Conservation (phyloP, 1,140 invertebrate species). For the Bombus sylvicola region DNA sequence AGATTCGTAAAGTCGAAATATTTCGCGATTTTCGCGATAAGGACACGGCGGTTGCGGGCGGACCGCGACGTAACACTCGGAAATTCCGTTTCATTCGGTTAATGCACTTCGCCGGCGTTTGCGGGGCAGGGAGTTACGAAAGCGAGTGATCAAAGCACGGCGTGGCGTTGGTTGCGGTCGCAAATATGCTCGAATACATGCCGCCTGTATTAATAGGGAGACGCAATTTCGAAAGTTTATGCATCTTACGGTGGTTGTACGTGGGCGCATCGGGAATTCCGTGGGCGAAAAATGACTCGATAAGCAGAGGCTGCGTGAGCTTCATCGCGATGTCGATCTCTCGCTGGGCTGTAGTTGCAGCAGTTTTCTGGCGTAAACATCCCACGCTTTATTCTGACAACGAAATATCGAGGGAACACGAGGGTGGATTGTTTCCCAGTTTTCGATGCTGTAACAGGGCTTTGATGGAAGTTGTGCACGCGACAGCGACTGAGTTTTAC, state of each 20-base stretch:
- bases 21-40: background rate
- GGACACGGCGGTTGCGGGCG: background rate
- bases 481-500: background rate
- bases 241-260: background rate
- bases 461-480: background rate
- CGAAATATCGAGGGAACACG: conserved; percentile 9
- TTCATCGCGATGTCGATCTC: background rate
- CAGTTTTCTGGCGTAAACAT: background rate
- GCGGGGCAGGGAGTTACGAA: conserved; percentile 33
- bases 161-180: background rate
- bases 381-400: background rate
- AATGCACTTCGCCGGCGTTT: conserved; percentile 59
- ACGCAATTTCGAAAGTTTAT: conserved; percentile 13
- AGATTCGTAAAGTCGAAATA: background rate
- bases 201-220: conserved; percentile 6
- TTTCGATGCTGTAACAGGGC: background rate
- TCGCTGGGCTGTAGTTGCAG: background rate
- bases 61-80: conserved; percentile 30
- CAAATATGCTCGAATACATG: background rate
- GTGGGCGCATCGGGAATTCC: background rate
- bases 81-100: conserved; percentile 65
- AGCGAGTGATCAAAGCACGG: conserved; percentile 23
- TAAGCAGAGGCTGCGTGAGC: background rate
- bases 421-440: background rate
- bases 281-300: conserved; percentile 18